Percentiles rank a stretch among this genome's conserved stretches.
Evolutionary conservation across 2,797 vertebrate genomes (phyloP).

Genomic region (Benthosema pterotum): DNA sequence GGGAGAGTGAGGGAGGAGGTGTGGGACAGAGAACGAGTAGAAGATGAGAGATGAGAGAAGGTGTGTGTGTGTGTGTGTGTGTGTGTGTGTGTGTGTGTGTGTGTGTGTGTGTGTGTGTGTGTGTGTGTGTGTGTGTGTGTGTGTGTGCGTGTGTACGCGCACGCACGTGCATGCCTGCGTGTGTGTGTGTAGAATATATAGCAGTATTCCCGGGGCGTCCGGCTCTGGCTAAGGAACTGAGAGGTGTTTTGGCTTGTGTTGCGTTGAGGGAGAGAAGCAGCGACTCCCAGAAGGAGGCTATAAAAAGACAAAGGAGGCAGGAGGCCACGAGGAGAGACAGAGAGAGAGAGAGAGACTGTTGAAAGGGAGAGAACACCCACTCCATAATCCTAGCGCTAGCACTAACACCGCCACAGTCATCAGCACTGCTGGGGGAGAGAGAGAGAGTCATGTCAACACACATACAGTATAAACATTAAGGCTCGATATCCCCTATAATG

Average conservation of each 20-base stretch:
- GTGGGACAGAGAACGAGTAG: background rate
- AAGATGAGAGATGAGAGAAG: constrained; percentile 64
- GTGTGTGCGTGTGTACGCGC: constrained; percentile 17
- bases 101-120: background rate
- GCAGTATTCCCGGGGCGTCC: constrained; percentile 74
- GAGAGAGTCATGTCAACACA: too few species aligned
- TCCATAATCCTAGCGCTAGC: constrained; percentile 74
- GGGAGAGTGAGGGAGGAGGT: constrained; percentile 20
- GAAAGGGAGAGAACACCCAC: constrained; percentile 83
- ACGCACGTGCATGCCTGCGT: constrained; percentile 40
- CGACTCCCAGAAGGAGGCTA: constrained; percentile 82
- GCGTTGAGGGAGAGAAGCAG: constrained; percentile 77
- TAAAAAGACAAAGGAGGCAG: constrained; percentile 86
- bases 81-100: background rate
- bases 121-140: background rate
- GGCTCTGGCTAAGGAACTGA: constrained; percentile 84
- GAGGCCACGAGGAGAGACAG: constrained; percentile 80
- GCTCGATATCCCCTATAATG: too few species aligned
- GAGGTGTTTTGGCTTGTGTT: constrained; percentile 82
- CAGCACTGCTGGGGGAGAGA: background rate
- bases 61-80: background rate
- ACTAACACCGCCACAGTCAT: constrained; percentile 67
- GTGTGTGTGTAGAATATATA: constrained; percentile 69
- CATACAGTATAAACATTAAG: too few species aligned
- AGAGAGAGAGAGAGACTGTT: constrained; percentile 77